Conservation (phyloP, 2,113 vertebrate species). For the Tychaedon coryphoeus region DNA sequence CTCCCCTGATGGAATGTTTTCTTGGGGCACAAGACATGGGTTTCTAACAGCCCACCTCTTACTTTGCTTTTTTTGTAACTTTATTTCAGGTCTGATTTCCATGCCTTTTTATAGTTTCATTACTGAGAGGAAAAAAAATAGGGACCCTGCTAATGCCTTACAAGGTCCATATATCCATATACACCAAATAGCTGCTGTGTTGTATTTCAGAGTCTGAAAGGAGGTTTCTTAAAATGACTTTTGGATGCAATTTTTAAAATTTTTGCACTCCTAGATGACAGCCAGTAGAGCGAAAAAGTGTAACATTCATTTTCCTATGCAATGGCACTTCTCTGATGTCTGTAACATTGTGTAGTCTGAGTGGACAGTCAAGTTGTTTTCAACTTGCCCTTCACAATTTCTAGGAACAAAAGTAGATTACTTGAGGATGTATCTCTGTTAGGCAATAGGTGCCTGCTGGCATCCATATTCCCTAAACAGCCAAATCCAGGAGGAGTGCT, state of each 20-base stretch:
- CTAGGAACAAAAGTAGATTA: neutral
- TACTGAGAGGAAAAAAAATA: neutral
- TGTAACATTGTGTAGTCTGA: neutral
- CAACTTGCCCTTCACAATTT: neutral
- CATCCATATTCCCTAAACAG: neutral
- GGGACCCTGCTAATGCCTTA: neutral
- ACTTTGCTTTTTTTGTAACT: neutral
- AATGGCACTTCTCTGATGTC: neutral
- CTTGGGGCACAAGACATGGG: neutral
- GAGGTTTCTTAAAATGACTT: neutral
- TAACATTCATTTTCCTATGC: neutral
- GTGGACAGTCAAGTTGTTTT: neutral
- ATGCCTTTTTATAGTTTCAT: neutral
- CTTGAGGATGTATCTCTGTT: neutral
- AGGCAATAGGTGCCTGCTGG: neutral
- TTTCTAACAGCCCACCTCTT: neutral
- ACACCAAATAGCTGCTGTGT: neutral
- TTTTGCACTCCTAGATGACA: neutral
- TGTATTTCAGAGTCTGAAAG: neutral
- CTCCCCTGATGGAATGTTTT: neutral
- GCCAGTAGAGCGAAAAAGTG: neutral
- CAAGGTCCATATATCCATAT: neutral
- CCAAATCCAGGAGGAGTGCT: fast-evolving
- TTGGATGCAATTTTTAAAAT: neutral
- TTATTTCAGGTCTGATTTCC: neutral